Percentiles rank a stretch among this genome's conserved stretches.
Evolutionary conservation across 2,888 invertebrate species (phyloP).

Genomic region (Sinhomidia bicolor): DNA sequence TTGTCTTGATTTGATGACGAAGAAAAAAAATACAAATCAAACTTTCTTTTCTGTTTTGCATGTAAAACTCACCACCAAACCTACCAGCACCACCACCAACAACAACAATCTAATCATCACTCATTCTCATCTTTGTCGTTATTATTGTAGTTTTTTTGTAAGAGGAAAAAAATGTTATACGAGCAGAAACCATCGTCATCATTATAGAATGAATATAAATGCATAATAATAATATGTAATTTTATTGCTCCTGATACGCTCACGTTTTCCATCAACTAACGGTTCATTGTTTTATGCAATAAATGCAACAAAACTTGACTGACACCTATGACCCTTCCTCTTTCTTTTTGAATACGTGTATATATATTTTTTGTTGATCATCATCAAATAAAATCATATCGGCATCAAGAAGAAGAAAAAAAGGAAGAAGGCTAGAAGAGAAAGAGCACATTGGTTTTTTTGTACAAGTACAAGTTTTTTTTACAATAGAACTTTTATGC

Average conservation of each 20-base stretch:
- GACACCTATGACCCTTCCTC: constrained; percentile 53
- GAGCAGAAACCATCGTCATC: neutral
- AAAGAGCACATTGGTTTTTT: neutral
- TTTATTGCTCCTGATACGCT: constrained; percentile 39
- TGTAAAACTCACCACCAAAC: constrained; percentile 19
- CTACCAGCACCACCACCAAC: neutral
- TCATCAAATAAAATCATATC: constrained; percentile 11
- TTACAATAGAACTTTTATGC: neutral
- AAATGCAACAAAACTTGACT: constrained; percentile 18
- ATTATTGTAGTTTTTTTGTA: neutral
- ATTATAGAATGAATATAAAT: neutral
- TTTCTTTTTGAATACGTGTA: constrained; percentile 16
- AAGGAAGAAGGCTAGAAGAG: neutral
- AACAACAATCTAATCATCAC: neutral
- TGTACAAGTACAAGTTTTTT: neutral
- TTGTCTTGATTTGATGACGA: neutral
- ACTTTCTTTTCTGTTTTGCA: constrained; percentile 43
- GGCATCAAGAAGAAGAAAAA: no score
- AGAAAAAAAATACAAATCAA: constrained; percentile 23
- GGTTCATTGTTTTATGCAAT: constrained; percentile 52
- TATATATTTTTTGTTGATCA: neutral
- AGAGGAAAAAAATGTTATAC: constrained; percentile 26
- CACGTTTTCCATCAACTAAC: constrained; percentile 47
- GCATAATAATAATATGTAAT: constrained; percentile 13
- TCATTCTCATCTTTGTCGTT: neutral